Evolutionary conservation across 2,797 vertebrate species (phyloP).

Genomic region (Coranthus polyacanthus): DNA sequence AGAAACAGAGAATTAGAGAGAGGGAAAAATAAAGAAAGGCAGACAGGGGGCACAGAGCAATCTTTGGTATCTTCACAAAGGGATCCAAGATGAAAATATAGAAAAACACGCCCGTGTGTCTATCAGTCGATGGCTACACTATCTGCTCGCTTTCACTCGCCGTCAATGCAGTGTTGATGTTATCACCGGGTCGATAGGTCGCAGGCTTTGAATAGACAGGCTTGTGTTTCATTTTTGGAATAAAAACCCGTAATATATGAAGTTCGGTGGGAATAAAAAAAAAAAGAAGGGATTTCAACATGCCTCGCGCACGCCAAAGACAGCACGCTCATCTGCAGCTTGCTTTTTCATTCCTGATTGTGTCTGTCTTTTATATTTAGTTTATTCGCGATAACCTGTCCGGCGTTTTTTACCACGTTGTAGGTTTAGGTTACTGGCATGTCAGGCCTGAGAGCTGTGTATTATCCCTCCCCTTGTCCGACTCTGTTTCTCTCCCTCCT

Average conservation of each 20-base stretch:
- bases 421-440: conserved; percentile 15
- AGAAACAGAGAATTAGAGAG: conserved; percentile 63
- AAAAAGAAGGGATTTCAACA: neutral
- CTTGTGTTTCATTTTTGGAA: conserved; percentile 67
- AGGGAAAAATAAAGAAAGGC: conserved; percentile 58
- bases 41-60: conserved; percentile 64
- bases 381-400: conserved; percentile 13
- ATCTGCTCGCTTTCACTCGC: conserved; percentile 64
- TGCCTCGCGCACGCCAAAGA: conserved; percentile 17
- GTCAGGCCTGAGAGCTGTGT: conserved; percentile 21
- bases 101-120: conserved; percentile 46
- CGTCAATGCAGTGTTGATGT: conserved; percentile 58
- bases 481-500: conserved; percentile 43
- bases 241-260: conserved; percentile 54
- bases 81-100: conserved; percentile 68
- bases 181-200: conserved; percentile 71
- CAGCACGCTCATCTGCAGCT: neutral
- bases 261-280: conserved; percentile 12
- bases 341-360: conserved; percentile 28
- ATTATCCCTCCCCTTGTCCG: conserved; percentile 37
- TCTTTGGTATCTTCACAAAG: conserved; percentile 68
- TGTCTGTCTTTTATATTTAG: conserved; percentile 35
- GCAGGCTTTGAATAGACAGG: conserved; percentile 64
- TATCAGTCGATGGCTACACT: conserved; percentile 60
- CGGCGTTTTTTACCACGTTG: neutral